These are phyloP conservation scores for Ectemnius lituratus DNA, from an alignment of 2,888 invertebrate species.

Conservation along the genomic window DNA sequence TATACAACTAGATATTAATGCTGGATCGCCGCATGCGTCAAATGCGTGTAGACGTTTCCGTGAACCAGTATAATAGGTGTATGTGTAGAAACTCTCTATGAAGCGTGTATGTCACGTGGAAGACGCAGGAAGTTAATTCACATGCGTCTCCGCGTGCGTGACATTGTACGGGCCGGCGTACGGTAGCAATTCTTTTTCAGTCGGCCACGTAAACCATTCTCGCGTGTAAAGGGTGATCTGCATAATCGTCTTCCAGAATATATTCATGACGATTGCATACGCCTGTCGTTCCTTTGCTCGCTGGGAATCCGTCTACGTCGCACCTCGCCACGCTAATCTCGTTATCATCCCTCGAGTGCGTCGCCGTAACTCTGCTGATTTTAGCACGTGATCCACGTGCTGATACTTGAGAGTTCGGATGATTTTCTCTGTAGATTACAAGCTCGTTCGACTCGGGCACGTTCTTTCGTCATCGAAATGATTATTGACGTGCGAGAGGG, in stretches of 20 bases:
- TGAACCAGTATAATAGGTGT: too few species aligned
- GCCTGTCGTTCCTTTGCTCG: too few species aligned
- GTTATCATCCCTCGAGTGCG: conserved; percentile 40
- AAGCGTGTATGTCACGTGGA: neutral
- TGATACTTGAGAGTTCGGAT: too few species aligned
- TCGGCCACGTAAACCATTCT: neutral
- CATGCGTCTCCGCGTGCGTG: conserved; percentile 21
- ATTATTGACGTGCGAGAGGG: too few species aligned
- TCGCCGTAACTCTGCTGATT: conserved; percentile 1
- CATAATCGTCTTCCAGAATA: conserved; percentile 25
- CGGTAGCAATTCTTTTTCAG: conserved; percentile 21
- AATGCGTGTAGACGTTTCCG: too few species aligned
- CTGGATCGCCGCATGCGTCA: too few species aligned
- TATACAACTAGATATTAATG: too few species aligned
- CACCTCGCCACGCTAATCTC: conserved; percentile 38
- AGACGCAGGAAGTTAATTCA: conserved; percentile 9
- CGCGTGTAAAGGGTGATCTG: conserved; percentile 8
- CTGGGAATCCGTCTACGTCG: too few species aligned
- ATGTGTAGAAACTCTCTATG: too few species aligned
- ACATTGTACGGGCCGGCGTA: conserved; percentile 24
- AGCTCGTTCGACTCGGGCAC: neutral
- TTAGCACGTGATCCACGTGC: conserved; percentile 22
- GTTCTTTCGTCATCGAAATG: too few species aligned
- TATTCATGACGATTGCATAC: too few species aligned
- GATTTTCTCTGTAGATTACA: too few species aligned